phyloP scores from a whole-genome alignment of 2,797 vertebrate species.

The Muraenolepis orangiensis region DNA sequence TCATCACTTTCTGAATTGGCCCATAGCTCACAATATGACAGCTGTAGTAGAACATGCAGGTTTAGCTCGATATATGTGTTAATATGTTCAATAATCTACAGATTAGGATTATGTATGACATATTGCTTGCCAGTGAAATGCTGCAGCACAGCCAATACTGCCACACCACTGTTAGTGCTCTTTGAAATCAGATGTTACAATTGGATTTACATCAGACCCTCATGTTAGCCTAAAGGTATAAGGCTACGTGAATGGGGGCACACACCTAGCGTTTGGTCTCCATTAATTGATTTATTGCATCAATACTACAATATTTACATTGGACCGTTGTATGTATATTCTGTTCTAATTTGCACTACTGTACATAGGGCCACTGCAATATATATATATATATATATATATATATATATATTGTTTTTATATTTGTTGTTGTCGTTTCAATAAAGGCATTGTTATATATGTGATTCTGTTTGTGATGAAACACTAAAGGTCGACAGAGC shows the following conservation, averaged over 20 bases:
- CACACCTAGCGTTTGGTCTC: not conserved
- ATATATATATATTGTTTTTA: no score
- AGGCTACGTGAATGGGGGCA: not conserved
- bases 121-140: not conserved
- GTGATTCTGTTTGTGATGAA: no score
- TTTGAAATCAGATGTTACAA: not conserved
- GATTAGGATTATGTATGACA: not conserved
- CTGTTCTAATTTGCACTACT: no score
- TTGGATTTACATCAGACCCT: not conserved
- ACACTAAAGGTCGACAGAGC: not conserved
- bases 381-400: no score
- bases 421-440: no score
- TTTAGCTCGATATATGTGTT: not conserved
- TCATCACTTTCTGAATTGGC: not conserved
- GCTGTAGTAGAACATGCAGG: not conserved
- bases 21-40: not conserved
- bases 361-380: no score
- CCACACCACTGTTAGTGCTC: not conserved
- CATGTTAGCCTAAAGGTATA: not conserved
- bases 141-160: not conserved
- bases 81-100: not conserved
- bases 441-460: no score
- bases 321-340: no score
- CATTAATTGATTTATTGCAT: no score
- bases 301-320: not conserved